Evolutionary conservation across 2,113 vertebrate genomes (phyloP).

Genomic region (Acinonyx jubatus): DNA sequence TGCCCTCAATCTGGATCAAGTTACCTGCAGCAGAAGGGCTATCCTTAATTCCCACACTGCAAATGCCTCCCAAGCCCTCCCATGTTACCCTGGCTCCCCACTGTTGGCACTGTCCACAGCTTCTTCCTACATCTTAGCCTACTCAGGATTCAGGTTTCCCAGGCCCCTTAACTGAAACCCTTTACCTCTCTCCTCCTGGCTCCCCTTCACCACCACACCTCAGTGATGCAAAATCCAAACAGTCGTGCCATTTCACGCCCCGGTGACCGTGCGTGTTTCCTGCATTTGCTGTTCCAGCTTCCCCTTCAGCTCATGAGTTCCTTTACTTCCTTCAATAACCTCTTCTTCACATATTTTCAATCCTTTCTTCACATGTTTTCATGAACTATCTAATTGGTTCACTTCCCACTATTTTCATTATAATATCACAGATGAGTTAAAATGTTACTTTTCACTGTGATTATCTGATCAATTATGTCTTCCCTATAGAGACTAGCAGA

Average conservation of each 20-base stretch:
- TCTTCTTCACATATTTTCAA: not conserved
- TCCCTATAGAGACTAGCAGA: not conserved
- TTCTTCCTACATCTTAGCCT: not conserved
- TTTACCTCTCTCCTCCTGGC: not conserved
- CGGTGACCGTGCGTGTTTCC: rapidly evolving
- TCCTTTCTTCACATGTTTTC: not conserved
- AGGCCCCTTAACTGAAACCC: not conserved
- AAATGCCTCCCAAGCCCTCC: not conserved
- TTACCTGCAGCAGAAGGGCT: not conserved
- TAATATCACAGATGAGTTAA: not conserved
- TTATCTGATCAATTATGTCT: not conserved
- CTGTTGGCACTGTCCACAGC: not conserved
- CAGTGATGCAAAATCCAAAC: not conserved
- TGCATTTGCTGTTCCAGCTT: not conserved
- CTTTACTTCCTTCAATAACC: not conserved
- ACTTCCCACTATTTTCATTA: not conserved
- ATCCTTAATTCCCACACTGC: not conserved
- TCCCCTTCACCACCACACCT: not conserved
- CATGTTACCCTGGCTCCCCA: not conserved
- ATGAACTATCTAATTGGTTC: not conserved
- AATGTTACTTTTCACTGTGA: not conserved
- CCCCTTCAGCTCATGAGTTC: not conserved
- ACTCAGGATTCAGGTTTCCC: not conserved
- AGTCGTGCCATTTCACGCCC: too few species aligned
- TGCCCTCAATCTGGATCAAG: not conserved